Percentiles rank a stretch among this genome's conserved stretches.
phyloP scores from a whole-genome alignment of 2,113 vertebrate species.

The Nibea coibor region DNA sequence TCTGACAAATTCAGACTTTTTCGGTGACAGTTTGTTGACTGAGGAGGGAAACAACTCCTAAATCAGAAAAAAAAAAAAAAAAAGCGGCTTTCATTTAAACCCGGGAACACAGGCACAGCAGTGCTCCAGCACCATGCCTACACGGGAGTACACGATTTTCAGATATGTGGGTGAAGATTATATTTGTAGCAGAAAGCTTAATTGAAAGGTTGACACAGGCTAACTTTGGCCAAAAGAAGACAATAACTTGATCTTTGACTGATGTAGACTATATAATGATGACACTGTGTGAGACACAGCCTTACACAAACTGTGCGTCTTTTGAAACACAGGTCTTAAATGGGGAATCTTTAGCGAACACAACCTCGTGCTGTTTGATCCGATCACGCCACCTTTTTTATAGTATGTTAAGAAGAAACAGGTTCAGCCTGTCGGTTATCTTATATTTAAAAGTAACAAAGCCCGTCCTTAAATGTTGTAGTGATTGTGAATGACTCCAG shows the following conservation, averaged over 20 bases:
- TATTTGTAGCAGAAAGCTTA: conserved; percentile 52
- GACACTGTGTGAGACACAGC: not conserved
- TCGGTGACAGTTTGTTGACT: conserved; percentile 77
- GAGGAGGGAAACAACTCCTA: conserved; percentile 70
- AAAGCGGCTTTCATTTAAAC: conserved; percentile 63
- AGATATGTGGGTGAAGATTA: conserved; percentile 54
- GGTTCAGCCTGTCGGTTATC: not conserved
- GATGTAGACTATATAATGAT: conserved; percentile 24
- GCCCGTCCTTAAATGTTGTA: not conserved
- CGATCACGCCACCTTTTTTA: not conserved
- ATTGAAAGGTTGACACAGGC: conserved; percentile 51
- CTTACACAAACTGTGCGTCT: conserved; percentile 10
- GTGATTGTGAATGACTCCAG: not conserved
- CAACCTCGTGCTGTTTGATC: not conserved
- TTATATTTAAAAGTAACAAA: conserved; percentile 4
- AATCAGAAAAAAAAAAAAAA: conserved; percentile 29
- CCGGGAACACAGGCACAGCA: conserved; percentile 54
- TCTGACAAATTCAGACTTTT: conserved; percentile 78
- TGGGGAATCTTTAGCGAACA: conserved; percentile 13
- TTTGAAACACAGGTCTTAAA: conserved; percentile 13
- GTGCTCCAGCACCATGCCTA: conserved; percentile 42
- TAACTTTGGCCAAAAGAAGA: conserved; percentile 34
- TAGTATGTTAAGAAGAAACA: not conserved
- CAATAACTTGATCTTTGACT: conserved; percentile 32
- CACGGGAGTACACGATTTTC: conserved; percentile 47